Evolutionary conservation across 2,797 vertebrate species (phyloP).

Genomic region (Fundulus diaphanus): DNA sequence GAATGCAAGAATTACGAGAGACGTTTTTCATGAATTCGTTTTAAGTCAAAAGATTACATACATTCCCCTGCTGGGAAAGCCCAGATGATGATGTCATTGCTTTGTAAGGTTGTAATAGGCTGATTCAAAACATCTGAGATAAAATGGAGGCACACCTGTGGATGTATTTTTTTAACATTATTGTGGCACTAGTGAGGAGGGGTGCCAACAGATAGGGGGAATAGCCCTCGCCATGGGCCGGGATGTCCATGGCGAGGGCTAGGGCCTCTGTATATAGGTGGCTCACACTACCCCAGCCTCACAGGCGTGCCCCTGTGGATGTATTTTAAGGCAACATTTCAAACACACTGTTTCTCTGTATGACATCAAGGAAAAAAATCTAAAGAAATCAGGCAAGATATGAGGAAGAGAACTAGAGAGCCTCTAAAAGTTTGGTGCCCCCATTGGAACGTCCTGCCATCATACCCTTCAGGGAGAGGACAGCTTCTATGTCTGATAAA

Average conservation of each 20-base stretch:
- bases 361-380: background rate
- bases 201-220: no score
- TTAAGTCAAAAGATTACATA: background rate
- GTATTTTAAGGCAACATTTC: background rate
- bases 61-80: background rate
- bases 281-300: no score
- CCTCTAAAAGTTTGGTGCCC: background rate
- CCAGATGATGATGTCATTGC: background rate
- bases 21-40: background rate
- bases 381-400: background rate
- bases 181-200: no score
- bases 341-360: background rate
- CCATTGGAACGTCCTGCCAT: background rate
- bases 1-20: background rate
- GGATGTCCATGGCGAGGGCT: no score
- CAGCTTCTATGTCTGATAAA: no score
- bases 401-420: background rate
- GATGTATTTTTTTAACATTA: no score
- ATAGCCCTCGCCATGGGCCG: no score
- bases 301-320: no score
- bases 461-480: no score
- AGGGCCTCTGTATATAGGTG: no score
- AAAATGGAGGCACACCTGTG: background rate
- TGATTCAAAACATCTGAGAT: background rate
- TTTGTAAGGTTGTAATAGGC: background rate